Conservation (phyloP, 2,797 vertebrate species). For the Karalla daura region DNA sequence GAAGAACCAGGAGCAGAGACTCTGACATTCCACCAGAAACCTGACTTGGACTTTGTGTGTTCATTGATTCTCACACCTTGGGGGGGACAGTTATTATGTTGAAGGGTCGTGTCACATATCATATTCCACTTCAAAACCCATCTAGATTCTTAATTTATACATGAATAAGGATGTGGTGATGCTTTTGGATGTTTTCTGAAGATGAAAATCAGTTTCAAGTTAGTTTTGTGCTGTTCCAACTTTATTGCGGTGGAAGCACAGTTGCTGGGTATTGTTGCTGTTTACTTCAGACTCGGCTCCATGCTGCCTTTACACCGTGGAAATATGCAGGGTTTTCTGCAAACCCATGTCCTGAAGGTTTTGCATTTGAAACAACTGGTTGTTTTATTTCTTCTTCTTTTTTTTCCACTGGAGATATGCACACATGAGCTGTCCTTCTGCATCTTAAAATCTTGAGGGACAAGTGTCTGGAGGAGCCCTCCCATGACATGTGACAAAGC, state of each 20-base stretch:
- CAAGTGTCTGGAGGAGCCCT: not conserved
- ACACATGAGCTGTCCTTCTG: not conserved
- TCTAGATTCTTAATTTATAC: no score
- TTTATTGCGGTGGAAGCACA: not conserved
- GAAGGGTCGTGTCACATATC: no score
- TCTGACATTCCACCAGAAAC: no score
- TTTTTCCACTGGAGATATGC: not conserved
- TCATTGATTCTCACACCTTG: no score
- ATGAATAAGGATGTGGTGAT: no score
- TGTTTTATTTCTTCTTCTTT: not conserved
- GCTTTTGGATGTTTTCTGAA: no score
- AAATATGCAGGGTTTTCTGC: not conserved
- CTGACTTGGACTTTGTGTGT: no score
- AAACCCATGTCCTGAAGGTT: not conserved
- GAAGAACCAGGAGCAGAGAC: no score
- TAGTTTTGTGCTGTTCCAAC: no score
- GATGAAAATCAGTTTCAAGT: no score
- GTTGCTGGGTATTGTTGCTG: not conserved
- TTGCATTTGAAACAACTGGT: conserved; percentile 7
- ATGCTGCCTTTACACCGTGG: not conserved
- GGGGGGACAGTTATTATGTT: no score
- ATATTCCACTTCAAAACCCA: no score
- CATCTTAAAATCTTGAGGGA: not conserved
- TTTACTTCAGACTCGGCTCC: not conserved
- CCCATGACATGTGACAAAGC: not conserved